A percentile compares a stretch with the other conserved stretches of the same genome.
phyloP scores from a whole-genome alignment of 2,888 invertebrate species.

The Helicoverpa assulta region DNA sequence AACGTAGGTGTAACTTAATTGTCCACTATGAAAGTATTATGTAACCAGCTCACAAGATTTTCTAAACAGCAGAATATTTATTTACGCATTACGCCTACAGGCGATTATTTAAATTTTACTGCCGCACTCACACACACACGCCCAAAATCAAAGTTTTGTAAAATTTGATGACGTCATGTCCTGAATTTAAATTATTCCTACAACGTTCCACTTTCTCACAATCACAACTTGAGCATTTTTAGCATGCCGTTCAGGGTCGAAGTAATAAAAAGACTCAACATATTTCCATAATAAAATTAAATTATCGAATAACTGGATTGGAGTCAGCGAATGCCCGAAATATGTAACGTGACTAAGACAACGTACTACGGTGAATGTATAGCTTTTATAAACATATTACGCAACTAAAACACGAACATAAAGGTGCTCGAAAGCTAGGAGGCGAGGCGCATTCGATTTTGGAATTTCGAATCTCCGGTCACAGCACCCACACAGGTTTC shows the following conservation, averaged over 20 bases:
- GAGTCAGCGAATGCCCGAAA: slow-evolving; percentile 15
- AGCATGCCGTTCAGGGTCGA: slow-evolving; percentile 56
- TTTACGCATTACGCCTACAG: neutral
- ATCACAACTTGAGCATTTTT: slow-evolving; percentile 44
- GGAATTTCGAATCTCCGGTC: slow-evolving; percentile 78
- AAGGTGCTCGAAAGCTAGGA: slow-evolving; percentile 68
- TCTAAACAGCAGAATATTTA: slow-evolving; percentile 9
- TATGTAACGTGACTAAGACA: slow-evolving; percentile 62
- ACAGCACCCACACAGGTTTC: slow-evolving; percentile 81
- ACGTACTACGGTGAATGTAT: slow-evolving; percentile 53
- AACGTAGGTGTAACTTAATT: slow-evolving; percentile 15
- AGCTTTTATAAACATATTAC: slow-evolving; percentile 75
- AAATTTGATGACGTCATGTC: slow-evolving; percentile 70
- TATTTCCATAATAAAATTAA: slow-evolving; percentile 17
- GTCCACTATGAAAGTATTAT: slow-evolving; percentile 27
- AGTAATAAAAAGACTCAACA: slow-evolving; percentile 31
- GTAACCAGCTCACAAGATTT: slow-evolving; percentile 38
- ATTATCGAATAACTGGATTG: slow-evolving; percentile 21
- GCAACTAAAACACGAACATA: slow-evolving; percentile 74
- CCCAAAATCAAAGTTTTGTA: slow-evolving; percentile 1
- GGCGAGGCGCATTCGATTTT: slow-evolving; percentile 68
- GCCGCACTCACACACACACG: neutral
- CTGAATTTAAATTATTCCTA: slow-evolving; percentile 44
- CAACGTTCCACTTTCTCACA: slow-evolving; percentile 50
- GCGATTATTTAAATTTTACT: neutral